These are phyloP conservation scores for Papilio xuthus DNA, from an alignment of 1,140 invertebrate genomes.

Conservation along the genomic window DNA sequence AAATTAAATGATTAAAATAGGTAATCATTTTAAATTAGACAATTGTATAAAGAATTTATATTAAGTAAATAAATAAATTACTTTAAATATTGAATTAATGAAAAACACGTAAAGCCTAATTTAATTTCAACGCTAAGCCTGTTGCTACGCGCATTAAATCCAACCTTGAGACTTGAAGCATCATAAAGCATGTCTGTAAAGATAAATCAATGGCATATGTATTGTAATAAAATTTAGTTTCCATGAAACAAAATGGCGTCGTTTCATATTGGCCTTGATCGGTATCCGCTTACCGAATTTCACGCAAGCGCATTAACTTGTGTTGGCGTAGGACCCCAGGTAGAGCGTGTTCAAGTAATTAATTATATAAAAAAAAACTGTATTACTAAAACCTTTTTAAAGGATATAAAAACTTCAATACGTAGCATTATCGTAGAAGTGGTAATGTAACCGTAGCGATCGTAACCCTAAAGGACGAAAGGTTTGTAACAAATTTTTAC, in stretches of 20 bases:
- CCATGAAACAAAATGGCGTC: background rate
- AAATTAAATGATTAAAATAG: no score
- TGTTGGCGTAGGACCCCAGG: constrained; percentile 23
- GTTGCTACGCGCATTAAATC: background rate
- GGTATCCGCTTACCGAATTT: constrained; percentile 26
- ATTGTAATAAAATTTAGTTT: background rate
- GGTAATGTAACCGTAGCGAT: background rate
- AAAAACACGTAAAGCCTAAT: background rate
- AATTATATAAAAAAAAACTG: background rate
- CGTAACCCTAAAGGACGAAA: background rate
- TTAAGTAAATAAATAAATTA: no score
- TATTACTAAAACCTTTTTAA: background rate
- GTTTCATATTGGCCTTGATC: constrained; percentile 20
- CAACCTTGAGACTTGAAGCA: background rate
- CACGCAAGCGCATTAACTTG: constrained; percentile 8
- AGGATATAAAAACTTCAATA: background rate
- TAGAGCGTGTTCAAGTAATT: background rate
- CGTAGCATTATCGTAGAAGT: background rate
- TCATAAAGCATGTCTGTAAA: no score
- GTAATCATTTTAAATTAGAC: no score
- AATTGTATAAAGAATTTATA: no score
- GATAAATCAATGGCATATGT: background rate
- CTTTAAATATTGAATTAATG: background rate
- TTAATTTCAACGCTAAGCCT: background rate
- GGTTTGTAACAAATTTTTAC: no score